Base-by-base conservation (phyloP, 2,888 invertebrate species). In the Drosophila paucipuncta region DNA sequence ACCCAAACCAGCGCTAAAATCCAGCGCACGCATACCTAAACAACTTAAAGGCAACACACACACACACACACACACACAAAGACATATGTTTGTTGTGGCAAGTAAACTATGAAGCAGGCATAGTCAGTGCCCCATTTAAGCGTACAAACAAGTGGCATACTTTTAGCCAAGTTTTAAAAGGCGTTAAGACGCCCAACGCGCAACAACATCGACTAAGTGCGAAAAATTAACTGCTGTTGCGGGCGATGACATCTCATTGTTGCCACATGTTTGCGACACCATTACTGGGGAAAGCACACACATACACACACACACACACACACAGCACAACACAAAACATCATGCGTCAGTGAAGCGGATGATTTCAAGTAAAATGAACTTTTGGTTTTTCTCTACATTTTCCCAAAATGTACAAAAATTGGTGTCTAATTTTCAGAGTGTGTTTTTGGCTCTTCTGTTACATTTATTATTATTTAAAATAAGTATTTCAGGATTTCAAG, bases 181-280 rank as follows among this genome's bases (percentile, higher is more conserved):
- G 74, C 79, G 65, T 61, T 74, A 65, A 62, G 68, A 49, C 41
- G 58, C 54, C 50, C 58, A 65, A 64, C 57, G 43, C 60, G 68
- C 58, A 55, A 11, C 25, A 55, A 22, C 79, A 79, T 60, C 53
- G 71, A 41, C 65, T 76, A 68, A 78, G 72, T 78, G 64, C 64
- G 54, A 66, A 54, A 80, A 80, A 71, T 78, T 78, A 80, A 80
- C 80, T 68, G 62, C 65, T 41, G 28, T 52, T 52, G 30, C 22
- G 50, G 59, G 43, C 54, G 35, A 69, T 28, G 37, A 33, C 49
- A 47, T 47, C 47, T 47, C 22, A 47, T 30, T 52, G 39, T 52
- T 70, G 54, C 47, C 47, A 39, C 11, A 33, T 28, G 58, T 59
- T 52, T 28, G 35, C 37, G 33, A 18, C 9, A 22, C 43, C 54